These are phyloP conservation scores for Datnioides undecimradiatus DNA, from an alignment of 2,113 vertebrate genomes.

Conservation along the genomic window DNA sequence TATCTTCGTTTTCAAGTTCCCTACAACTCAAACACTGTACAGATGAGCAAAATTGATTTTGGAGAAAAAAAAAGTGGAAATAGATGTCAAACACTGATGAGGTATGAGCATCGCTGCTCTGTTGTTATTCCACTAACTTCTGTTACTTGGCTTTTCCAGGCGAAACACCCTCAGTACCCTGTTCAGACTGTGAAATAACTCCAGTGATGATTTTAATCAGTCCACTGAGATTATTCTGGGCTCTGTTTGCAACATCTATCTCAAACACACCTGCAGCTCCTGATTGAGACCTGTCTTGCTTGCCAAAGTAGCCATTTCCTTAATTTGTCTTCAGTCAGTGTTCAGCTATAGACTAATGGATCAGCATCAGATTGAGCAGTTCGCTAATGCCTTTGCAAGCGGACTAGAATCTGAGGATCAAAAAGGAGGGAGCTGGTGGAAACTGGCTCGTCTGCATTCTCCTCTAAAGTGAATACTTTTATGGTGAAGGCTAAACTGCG, in stretches of 20 bases:
- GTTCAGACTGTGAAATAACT: slow-evolving; percentile 14
- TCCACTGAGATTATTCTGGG: slow-evolving; percentile 19
- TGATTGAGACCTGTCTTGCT: slow-evolving; percentile 39
- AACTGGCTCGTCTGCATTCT: slow-evolving; percentile 23
- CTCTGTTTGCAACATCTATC: slow-evolving; percentile 15
- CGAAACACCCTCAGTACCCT: neutral
- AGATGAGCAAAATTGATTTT: slow-evolving; percentile 21
- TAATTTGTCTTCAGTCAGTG: slow-evolving; percentile 39
- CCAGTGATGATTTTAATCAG: slow-evolving; percentile 21
- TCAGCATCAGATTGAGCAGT: slow-evolving; percentile 32
- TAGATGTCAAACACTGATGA: slow-evolving; percentile 30
- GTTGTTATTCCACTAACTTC: neutral
- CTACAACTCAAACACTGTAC: slow-evolving; percentile 2
- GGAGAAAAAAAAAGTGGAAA: neutral
- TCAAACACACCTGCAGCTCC: slow-evolving; percentile 42
- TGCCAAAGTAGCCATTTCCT: slow-evolving; percentile 45
- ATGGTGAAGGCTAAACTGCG: neutral
- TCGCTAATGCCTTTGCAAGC: slow-evolving; percentile 31
- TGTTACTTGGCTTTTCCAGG: neutral
- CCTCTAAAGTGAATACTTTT: slow-evolving; percentile 22
- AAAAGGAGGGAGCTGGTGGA: slow-evolving; percentile 12
- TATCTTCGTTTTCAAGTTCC: slow-evolving; percentile 35
- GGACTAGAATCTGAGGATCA: slow-evolving; percentile 21
- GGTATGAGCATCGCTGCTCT: neutral
- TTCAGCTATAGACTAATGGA: slow-evolving; percentile 38